These are phyloP conservation scores for Philopotamus ludificatus DNA, from an alignment of 1,140 invertebrate genomes.

Conservation along the genomic window DNA sequence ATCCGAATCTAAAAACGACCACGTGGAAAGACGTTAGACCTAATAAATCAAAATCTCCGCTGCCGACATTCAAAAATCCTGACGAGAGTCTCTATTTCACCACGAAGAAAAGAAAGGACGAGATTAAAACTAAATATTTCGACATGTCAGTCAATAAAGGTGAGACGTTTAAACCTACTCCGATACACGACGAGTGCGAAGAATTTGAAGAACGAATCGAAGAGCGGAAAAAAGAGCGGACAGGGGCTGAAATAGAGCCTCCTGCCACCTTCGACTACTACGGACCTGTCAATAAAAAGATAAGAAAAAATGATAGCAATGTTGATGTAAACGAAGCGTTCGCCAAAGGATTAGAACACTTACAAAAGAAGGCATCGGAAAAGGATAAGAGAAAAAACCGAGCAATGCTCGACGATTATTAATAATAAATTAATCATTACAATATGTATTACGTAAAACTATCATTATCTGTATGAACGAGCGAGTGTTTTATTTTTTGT, in stretches of 20 bases:
- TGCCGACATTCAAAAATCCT: too few relatives aligned
- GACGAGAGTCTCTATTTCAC: conserved; percentile 47
- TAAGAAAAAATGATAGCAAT: conserved; percentile 44
- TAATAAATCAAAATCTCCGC: conserved; percentile 1
- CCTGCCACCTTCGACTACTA: conserved; percentile 65
- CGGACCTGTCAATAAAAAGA: conserved; percentile 54
- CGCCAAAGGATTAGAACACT: conserved; percentile 65
- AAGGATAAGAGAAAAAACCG: conserved; percentile 44
- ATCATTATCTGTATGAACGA: not conserved
- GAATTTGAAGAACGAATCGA: conserved; percentile 40
- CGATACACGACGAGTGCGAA: conserved; percentile 52
- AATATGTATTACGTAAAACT: too few relatives aligned
- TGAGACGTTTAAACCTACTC: conserved; percentile 43
- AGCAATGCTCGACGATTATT: conserved; percentile 29
- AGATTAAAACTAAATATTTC: conserved; percentile 34
- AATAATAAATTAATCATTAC: not conserved
- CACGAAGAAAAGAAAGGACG: conserved; percentile 40
- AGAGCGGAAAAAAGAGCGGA: conserved; percentile 42
- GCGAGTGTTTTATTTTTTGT: not conserved
- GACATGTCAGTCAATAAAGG: conserved; percentile 35
- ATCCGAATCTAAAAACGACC: conserved; percentile 1
- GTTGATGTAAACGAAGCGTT: conserved; percentile 63
- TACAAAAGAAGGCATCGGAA: conserved; percentile 62
- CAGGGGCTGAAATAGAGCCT: conserved; percentile 61
- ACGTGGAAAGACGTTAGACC: conserved; percentile 47